Conservation (phyloP, 1,140 invertebrate genomes). For the Brachionus angularis region DNA sequence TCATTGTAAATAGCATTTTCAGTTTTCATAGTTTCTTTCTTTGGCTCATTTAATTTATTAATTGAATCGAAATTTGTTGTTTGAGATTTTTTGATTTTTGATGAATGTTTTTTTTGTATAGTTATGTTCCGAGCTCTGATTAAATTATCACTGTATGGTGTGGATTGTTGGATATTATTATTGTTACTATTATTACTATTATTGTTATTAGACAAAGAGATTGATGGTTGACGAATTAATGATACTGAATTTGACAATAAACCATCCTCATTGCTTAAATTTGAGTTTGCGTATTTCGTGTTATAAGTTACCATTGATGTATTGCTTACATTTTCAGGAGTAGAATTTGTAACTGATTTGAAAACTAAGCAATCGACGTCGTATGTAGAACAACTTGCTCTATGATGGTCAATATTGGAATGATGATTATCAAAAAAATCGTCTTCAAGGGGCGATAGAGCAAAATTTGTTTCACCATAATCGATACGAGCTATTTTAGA, state of each 20-base stretch:
- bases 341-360: conserved; percentile 25
- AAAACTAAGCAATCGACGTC: conserved; percentile 5
- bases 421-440: not conserved
- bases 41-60: not conserved
- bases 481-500: no score
- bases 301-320: conserved; percentile 27
- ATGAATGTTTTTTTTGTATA: no score
- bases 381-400: conserved; percentile 22
- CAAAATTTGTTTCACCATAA: not conserved
- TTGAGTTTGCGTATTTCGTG: conserved; percentile 7
- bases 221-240: conserved; percentile 10
- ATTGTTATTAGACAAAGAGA: no score
- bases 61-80: not conserved
- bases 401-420: conserved; percentile 16
- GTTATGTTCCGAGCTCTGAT: not conserved
- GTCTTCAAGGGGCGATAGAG: no score
- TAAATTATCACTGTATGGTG: not conserved
- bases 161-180: conserved; percentile 1
- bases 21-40: conserved; percentile 5
- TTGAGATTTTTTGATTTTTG: conserved; percentile 24
- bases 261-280: conserved; percentile 11
- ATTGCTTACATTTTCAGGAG: not conserved
- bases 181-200: no score
- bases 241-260: not conserved
- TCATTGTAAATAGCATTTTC: no score